A percentile compares a stretch with the other conserved stretches of the same genome.
Evolutionary conservation across 2,113 vertebrate genomes (phyloP).

Genomic region (Laterallus jamaicensis): DNA sequence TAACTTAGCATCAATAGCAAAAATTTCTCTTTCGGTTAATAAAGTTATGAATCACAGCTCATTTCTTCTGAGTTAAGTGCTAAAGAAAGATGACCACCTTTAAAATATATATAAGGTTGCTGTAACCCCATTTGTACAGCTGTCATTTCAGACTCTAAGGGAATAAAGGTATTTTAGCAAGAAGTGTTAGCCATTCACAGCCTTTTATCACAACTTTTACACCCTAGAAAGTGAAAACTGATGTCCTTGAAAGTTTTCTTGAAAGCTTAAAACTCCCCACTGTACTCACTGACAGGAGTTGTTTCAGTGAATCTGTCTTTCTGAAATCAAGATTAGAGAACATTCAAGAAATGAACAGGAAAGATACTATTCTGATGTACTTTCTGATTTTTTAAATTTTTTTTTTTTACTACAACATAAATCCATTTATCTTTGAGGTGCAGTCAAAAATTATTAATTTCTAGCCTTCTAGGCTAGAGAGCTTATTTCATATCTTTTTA

Average conservation of each 20-base stretch:
- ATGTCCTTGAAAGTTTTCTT: not conserved
- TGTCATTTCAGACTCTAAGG: not conserved
- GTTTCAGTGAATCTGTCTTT: not conserved
- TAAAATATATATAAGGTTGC: not conserved
- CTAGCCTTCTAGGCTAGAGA: not conserved
- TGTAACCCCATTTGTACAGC: not conserved
- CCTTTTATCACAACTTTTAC: not conserved
- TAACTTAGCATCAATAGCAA: not conserved
- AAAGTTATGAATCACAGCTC: not conserved
- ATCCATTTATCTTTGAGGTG: not conserved
- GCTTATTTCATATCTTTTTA: not conserved
- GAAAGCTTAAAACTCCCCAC: not conserved
- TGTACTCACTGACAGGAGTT: not conserved
- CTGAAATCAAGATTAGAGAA: not conserved
- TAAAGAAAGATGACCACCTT: not conserved
- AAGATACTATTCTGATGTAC: not conserved
- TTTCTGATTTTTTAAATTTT: not conserved
- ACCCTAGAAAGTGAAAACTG: not conserved
- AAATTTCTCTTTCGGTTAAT: not conserved
- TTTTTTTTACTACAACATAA: not conserved
- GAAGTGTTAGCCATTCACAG: not conserved
- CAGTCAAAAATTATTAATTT: not conserved
- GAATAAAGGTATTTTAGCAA: not conserved
- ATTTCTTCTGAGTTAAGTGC: not conserved
- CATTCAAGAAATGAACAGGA: not conserved